Conservation (phyloP, 2,797 vertebrate species). For the Hephaestus fuliginosus region DNA sequence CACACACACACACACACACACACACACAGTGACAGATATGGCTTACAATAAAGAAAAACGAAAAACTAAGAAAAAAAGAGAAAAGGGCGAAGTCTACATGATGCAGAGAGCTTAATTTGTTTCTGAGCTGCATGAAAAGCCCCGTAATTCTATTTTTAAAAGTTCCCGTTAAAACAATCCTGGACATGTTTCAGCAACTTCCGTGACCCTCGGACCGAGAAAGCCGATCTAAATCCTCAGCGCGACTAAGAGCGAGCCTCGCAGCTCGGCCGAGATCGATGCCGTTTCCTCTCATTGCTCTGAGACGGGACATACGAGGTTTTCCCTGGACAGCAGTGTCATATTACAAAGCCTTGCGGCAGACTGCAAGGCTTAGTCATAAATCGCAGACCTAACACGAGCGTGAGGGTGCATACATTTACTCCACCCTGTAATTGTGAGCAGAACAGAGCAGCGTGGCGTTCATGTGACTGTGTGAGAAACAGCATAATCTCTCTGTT, state of each 20-base stretch:
- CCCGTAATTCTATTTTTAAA: neutral
- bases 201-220: neutral
- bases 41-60: no score
- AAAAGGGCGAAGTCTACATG: no score
- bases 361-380: neutral
- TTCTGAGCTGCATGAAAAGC: neutral
- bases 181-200: neutral
- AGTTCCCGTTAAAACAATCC: conserved; percentile 4
- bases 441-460: neutral
- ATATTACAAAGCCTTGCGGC: conserved; percentile 14
- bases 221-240: neutral
- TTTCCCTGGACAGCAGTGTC: neutral
- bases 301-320: neutral
- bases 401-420: conserved; percentile 23
- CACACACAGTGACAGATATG: neutral
- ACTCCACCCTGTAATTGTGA: conserved; percentile 6
- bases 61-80: neutral
- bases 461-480: neutral
- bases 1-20: conserved; percentile 1
- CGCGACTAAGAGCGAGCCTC: neutral
- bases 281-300: neutral
- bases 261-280: neutral
- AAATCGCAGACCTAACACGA: neutral
- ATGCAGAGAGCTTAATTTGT: neutral
- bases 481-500: neutral